Evolutionary conservation across 1,140 invertebrate species (phyloP), one percentile per base, ranked within the genome.

Genomic region (Sminthurinus signatus): DNA sequence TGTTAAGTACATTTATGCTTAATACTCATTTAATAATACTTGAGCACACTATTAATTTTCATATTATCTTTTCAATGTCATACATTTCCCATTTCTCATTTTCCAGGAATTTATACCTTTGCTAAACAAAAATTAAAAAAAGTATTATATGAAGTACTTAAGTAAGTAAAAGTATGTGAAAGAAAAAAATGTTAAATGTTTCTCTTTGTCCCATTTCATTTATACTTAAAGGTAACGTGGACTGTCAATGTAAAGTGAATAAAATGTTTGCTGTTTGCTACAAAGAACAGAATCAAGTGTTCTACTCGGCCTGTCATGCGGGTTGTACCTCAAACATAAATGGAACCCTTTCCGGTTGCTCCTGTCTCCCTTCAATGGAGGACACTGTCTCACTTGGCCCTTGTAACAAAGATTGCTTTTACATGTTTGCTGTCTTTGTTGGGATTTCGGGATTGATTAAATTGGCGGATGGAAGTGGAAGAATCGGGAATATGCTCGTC

Each of bases 231-330:
- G n/a, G n/a, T n/a, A 71, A 71, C 31, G 48, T 27, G 14, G 64
- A 62, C 19, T 71, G 69, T 43, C 43, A 65, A 21, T 71, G 69
- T 50, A 32, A 57, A 21, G 62, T 65, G 2, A 64, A 68, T 36
- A 63, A 69, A 64, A 60, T 74, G 65, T 62, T 65, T 15, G 73
- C 73, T 10, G 69, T 72, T 14, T 75, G 74, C 36, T 67, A 64
- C 48, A 62, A 68, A 21, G 73, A 69, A 21, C 27, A 52, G 14
- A 60, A 64, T 23, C 51, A 56, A 61, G 62, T 72, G 19, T 74
- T 72, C 39, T 74, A 73, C 56, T 74, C 73, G 1, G 60, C 73
- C 27, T 74, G 73, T 60, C 73, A 74, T 63, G 73, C 73, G 56
- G 73, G 73, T 12, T 74, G 73, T 46, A 62, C 59, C 10, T 46